Percentiles rank a stretch among this genome's conserved stretches.
Evolutionary conservation across 2,888 invertebrate species (phyloP).

Genomic region (Leptogaster cylindrica): DNA sequence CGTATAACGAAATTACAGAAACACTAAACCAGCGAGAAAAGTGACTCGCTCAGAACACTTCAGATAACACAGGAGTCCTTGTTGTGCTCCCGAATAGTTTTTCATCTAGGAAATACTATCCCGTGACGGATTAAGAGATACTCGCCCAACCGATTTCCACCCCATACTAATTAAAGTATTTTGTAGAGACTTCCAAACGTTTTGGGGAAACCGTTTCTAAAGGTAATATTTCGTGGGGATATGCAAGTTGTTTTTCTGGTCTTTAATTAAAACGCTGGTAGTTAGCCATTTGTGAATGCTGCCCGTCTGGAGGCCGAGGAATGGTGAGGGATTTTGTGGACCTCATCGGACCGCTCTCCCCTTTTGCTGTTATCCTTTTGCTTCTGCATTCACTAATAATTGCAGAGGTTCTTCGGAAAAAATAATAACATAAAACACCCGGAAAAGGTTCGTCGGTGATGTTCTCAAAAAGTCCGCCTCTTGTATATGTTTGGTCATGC

Average conservation of each 20-base stretch:
- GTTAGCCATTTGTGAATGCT: neutral
- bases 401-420: neutral
- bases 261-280: neutral
- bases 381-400: slow-evolving; percentile 17
- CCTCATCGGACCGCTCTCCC: neutral
- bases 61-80: too few relatives aligned
- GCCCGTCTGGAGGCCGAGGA: neutral
- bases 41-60: too few relatives aligned
- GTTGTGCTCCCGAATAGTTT: too few relatives aligned
- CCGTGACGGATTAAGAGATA: neutral
- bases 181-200: neutral
- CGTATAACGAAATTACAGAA: too few relatives aligned
- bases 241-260: neutral
- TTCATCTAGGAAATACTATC: neutral
- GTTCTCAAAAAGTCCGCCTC: slow-evolving; percentile 11
- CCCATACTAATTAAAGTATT: neutral
- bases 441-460: neutral
- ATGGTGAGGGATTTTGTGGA: too few relatives aligned
- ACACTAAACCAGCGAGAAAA: too few relatives aligned
- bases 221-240: neutral
- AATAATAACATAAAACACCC: neutral
- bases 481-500: slow-evolving; percentile 23
- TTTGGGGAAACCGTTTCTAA: neutral
- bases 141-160: neutral
- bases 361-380: slow-evolving; percentile 1